Evolutionary conservation across 2,888 invertebrate species (phyloP), one percentile per base, ranked within the genome.

Genomic region (Apotomis capreana): DNA sequence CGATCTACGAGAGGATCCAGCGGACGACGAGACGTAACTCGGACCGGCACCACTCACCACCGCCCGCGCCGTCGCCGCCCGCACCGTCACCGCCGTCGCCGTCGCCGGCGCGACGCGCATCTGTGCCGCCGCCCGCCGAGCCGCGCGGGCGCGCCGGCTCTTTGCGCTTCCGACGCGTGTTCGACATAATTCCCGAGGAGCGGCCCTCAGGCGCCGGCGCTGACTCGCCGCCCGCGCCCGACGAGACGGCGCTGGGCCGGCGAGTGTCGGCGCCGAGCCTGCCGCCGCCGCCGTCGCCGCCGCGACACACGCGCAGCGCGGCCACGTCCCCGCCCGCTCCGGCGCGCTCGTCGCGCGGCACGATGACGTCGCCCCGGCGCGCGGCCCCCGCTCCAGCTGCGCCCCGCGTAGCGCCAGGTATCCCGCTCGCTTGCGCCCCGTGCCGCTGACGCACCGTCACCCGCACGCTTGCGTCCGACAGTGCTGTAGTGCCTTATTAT

Each of bases 181-280:
- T 94, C 80, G 94, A 94, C 77, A 94, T 92, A 5, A 95, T 95
- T 75, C 94, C 94, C 13, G 94, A 95, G 82, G 95, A 95, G 81
- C 89, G 90, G 75, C 90, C 91, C 80, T 91, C 91, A 76, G 64
- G 54, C 1, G 81, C 91, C 68, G 93, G 94, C 74, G 76, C 92
- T 37, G 94, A 94, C 58, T 92, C 94, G 2, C 89, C 92, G 13
- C 84, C 82, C 67, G 93, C 92, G 46, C 89, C 90, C 59, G 78
- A 80, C 26, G 78, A 80, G 6, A 12, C 54, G 40, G 54, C 54
- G 49, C 61, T 5, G 13, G 52, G 37, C 52, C 40, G 86, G 71
- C 78, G 87, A 75, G 83, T 78, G 54, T 89, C 81, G 63, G 86
- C 82, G 44, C 85, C 82, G 52, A 81, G 81, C 64, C 78, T 84